Conservation (phyloP, 2,888 invertebrate genomes). For the Panorpa germanica region DNA sequence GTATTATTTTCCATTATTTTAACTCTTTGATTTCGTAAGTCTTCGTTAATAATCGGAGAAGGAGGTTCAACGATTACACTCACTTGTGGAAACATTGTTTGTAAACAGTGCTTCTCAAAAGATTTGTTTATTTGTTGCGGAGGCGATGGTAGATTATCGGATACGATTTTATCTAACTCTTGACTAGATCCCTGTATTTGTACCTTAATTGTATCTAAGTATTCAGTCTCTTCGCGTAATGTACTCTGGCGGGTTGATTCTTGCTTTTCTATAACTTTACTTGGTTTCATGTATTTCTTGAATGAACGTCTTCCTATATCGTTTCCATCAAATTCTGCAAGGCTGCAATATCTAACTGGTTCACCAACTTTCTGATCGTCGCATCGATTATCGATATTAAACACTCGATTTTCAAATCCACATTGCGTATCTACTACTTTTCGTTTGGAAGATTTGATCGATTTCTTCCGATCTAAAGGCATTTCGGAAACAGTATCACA, state of each 20-base stretch:
- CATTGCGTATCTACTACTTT: slow-evolving; percentile 25
- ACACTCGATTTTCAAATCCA: slow-evolving; percentile 54
- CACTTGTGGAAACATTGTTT: slow-evolving; percentile 36
- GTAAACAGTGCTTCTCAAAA: slow-evolving; percentile 5
- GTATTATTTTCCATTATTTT: slow-evolving; percentile 27
- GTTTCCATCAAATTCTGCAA: slow-evolving; percentile 68
- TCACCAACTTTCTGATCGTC: slow-evolving; percentile 28
- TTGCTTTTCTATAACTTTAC: too few relatives aligned
- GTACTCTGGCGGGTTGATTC: slow-evolving; percentile 20
- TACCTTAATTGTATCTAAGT: slow-evolving; percentile 10
- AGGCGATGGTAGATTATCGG: slow-evolving; percentile 10
- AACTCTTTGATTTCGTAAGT: slow-evolving; percentile 26
- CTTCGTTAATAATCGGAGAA: slow-evolving; percentile 47
- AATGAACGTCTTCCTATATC: slow-evolving; percentile 64
- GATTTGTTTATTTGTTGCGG: slow-evolving; percentile 10
- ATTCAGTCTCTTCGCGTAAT: slow-evolving; percentile 22
- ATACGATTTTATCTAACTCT: slow-evolving; percentile 13
- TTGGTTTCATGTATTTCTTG: too few relatives aligned
- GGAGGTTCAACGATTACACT: slow-evolving; percentile 59
- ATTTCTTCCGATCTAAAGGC: slow-evolving; percentile 30
- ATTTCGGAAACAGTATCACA: slow-evolving; percentile 33
- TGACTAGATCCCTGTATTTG: slow-evolving; percentile 14
- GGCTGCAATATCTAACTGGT: slow-evolving; percentile 51
- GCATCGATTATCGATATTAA: slow-evolving; percentile 29
- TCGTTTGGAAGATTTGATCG: slow-evolving; percentile 20